Conservation (phyloP, 2,797 vertebrate species). For the Salmo trutta region DNA sequence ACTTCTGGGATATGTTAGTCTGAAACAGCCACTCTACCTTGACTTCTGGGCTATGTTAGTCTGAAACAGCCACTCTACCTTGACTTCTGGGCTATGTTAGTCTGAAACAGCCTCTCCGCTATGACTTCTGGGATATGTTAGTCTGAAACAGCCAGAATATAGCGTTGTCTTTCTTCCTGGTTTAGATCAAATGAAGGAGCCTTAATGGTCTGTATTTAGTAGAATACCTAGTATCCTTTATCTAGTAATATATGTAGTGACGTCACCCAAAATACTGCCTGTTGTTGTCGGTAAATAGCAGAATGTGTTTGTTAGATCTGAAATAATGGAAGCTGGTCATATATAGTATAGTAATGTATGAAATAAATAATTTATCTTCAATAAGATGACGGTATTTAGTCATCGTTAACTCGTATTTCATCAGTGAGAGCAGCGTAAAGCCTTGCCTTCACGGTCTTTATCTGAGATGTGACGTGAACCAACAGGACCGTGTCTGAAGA, state of each 20-base stretch:
- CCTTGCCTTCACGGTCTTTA: neutral
- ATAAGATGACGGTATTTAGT: too few relatives aligned
- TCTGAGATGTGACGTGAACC: too few relatives aligned
- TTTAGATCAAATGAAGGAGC: conserved; percentile 72
- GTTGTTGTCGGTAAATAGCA: too few relatives aligned
- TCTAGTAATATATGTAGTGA: neutral
- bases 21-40: too few relatives aligned
- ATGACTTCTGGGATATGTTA: too few relatives aligned
- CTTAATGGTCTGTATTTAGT: conserved; percentile 79
- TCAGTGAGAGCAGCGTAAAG: neutral
- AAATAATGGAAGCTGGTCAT: too few relatives aligned
- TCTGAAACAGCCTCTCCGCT: too few relatives aligned
- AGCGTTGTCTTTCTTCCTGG: conserved; percentile 91
- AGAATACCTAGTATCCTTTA: conserved; percentile 38
- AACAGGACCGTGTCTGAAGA: neutral
- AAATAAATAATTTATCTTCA: neutral
- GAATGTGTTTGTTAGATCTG: too few relatives aligned
- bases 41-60: too few relatives aligned
- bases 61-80: too few relatives aligned
- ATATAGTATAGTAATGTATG: neutral
- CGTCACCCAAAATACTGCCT: neutral
- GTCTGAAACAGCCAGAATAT: conserved; percentile 75
- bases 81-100: too few relatives aligned
- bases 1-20: too few relatives aligned
- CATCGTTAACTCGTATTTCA: neutral